Percentiles rank a stretch among this genome's conserved stretches.
phyloP scores from a whole-genome alignment of 92 coral and sea anemone species.

The Montipora capitata region DNA sequence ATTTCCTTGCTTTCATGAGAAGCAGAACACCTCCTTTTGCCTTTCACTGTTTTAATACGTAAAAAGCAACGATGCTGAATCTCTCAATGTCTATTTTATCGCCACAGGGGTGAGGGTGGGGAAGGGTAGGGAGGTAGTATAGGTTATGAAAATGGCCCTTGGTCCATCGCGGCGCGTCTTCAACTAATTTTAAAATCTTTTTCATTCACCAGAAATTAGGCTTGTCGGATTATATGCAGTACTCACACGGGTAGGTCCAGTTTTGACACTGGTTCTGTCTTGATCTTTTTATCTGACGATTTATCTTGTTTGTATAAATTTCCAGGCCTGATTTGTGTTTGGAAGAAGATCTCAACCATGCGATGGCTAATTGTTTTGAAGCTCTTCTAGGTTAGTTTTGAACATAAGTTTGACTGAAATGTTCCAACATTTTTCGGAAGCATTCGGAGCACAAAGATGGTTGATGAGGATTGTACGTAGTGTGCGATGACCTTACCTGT shows the following conservation, averaged over 20 bases:
- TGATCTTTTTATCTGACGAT: not conserved
- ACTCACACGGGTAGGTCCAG: slow-evolving; percentile 93
- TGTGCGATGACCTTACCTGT: too few relatives aligned
- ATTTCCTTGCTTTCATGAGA: too few relatives aligned
- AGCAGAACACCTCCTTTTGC: too few relatives aligned
- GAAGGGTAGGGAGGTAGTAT: too few relatives aligned
- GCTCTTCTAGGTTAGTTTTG: slow-evolving; percentile 86
- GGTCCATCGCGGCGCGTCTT: not conserved
- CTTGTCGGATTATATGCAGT: slow-evolving; percentile 93
- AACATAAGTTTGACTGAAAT: not conserved
- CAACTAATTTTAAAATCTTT: not conserved
- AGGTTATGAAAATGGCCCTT: too few relatives aligned
- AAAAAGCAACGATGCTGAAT: too few relatives aligned
- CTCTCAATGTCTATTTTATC: too few relatives aligned
- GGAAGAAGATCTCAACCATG: slow-evolving; percentile 96
- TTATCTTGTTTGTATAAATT: not conserved
- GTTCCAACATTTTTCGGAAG: not conserved
- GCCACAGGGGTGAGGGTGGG: too few relatives aligned
- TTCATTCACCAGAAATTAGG: slow-evolving; percentile 81
- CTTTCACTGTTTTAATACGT: too few relatives aligned
- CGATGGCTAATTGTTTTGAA: slow-evolving; percentile 99
- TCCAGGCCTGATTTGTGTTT: slow-evolving; percentile 94
- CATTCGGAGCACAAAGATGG: not conserved
- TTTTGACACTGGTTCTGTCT: not conserved
- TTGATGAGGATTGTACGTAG: too few relatives aligned